A percentile compares a stretch with the other conserved stretches of the same genome.
Conservation (phyloP, 2,888 invertebrate species). For the Himalopsyche kuldschensis region DNA sequence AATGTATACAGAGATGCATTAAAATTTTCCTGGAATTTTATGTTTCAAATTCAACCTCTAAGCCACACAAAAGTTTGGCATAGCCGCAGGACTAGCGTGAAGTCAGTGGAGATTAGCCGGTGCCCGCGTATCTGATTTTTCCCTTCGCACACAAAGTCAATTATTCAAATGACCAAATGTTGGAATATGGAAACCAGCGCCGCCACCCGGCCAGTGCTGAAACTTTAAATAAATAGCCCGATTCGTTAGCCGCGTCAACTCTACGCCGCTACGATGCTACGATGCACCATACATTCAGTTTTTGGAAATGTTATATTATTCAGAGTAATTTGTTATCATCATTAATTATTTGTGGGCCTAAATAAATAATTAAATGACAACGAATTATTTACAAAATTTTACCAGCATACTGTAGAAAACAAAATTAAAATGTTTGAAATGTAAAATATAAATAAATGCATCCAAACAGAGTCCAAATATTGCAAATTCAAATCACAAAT, state of each 20-base stretch:
- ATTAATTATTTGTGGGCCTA: no score
- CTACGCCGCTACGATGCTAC: not conserved
- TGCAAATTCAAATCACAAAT: no score
- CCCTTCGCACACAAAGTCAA: not conserved
- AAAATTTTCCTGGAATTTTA: not conserved
- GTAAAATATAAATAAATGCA: no score
- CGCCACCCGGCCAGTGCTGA: not conserved
- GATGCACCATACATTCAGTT: no score
- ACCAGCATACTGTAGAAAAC: no score
- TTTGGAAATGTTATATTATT: no score
- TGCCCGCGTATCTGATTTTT: not conserved
- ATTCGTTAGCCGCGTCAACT: not conserved
- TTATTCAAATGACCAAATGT: slow-evolving; percentile 12
- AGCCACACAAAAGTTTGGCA: not conserved
- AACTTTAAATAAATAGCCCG: slow-evolving; percentile 17
- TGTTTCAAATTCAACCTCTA: not conserved
- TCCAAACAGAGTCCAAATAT: no score
- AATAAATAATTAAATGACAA: no score
- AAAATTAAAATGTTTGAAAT: no score
- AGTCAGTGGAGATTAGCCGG: not conserved
- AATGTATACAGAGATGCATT: not conserved
- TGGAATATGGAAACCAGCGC: not conserved
- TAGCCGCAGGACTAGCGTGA: not conserved
- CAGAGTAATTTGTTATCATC: no score
- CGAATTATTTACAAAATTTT: no score